These are phyloP conservation scores for Hippocampus kuda DNA, from an alignment of 2,797 vertebrate species.

Conservation along the genomic window DNA sequence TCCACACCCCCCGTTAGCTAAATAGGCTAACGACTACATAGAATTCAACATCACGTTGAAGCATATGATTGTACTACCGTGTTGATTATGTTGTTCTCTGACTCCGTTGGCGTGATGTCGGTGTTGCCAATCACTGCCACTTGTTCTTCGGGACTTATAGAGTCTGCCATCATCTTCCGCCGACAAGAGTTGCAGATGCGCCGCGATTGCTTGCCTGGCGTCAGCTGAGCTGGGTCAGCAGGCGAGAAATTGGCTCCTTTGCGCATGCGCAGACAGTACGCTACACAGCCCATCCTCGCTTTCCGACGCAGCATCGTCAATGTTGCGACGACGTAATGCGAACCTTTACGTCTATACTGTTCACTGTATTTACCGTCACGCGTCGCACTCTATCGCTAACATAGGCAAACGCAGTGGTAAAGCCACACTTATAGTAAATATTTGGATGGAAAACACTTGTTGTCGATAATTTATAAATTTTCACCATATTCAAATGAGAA, in stretches of 20 bases:
- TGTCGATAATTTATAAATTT: too few species aligned
- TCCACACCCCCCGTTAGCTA: neutral
- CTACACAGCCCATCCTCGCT: neutral
- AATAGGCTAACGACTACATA: neutral
- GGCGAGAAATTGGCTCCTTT: rapidly evolving
- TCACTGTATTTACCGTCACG: too few species aligned
- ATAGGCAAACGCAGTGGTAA: neutral
- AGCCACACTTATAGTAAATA: neutral
- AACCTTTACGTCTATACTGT: neutral
- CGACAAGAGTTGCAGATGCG: conserved; percentile 6
- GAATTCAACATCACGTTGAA: neutral
- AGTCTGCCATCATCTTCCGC: conserved; percentile 61
- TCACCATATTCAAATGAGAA: too few species aligned
- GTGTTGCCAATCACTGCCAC: conserved; percentile 68
- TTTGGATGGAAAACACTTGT: too few species aligned
- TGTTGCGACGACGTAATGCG: neutral
- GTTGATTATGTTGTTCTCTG: conserved; percentile 68
- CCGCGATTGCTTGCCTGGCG: conserved; percentile 16
- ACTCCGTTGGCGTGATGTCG: conserved; percentile 61
- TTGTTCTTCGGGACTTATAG: conserved; percentile 50
- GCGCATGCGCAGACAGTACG: conserved; percentile 39
- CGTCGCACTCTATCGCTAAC: neutral
- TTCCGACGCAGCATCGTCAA: neutral
- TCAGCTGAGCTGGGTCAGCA: conserved; percentile 51
- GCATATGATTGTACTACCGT: conserved; percentile 48